Conservation (phyloP, 1,140 invertebrate species). For the Lucilia sericata region DNA sequence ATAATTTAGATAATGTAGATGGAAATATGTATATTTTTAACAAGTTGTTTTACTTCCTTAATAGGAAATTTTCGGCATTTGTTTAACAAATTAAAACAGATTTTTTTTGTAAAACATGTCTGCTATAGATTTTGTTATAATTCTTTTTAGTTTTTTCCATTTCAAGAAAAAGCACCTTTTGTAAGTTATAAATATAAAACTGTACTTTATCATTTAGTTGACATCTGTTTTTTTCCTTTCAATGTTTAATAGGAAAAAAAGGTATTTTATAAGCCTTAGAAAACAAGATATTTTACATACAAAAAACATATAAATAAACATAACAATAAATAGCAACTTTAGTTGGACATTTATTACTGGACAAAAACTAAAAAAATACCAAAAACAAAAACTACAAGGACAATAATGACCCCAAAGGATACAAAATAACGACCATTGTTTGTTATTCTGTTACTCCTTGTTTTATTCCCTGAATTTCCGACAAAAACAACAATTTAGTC, state of each 20-base stretch:
- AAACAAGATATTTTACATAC: background rate
- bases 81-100: too few species aligned
- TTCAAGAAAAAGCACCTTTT: too few species aligned
- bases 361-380: background rate
- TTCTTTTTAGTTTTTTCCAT: too few species aligned
- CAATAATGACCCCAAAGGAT: slow-evolving; percentile 22
- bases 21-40: too few species aligned
- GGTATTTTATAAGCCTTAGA: background rate
- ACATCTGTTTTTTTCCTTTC: too few species aligned
- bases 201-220: too few species aligned
- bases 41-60: too few species aligned
- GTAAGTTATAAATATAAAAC: too few species aligned
- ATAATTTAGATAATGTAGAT: too few species aligned
- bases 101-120: too few species aligned
- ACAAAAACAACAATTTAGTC: slow-evolving; percentile 15
- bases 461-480: background rate
- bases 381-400: background rate
- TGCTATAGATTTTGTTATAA: too few species aligned
- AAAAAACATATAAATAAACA: slow-evolving; percentile 9
- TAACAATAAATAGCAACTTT: slow-evolving; percentile 18
- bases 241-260: background rate
- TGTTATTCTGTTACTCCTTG: background rate
- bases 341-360: slow-evolving; percentile 14
- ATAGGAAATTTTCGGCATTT: too few species aligned
- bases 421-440: background rate